phyloP scores from a whole-genome alignment of 2,888 invertebrate genomes.

The Sarcophaga carnaria region DNA sequence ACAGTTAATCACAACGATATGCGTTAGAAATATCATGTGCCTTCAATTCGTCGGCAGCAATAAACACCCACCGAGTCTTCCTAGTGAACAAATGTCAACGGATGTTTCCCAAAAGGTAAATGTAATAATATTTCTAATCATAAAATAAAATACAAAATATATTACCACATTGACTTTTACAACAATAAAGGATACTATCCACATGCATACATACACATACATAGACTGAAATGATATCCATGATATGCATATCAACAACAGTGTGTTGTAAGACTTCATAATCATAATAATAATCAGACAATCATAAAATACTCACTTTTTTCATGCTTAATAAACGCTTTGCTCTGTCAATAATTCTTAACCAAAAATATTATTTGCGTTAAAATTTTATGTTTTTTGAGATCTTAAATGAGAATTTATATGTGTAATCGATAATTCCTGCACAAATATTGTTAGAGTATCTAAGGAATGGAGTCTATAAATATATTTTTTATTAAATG shows the following conservation, averaged over 20 bases:
- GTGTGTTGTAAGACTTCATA: neutral
- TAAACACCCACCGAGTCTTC: no score
- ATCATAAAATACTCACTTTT: conserved; percentile 9
- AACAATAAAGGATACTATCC: neutral
- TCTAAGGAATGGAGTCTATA: neutral
- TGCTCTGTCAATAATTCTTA: neutral
- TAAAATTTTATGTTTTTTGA: neutral
- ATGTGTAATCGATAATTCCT: neutral
- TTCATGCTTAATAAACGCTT: neutral
- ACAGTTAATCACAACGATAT: conserved; percentile 77
- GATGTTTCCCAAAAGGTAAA: neutral
- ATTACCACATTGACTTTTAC: conserved; percentile 51
- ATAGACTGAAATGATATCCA: no score
- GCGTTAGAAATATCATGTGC: neutral
- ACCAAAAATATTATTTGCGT: neutral
- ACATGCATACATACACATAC: no score
- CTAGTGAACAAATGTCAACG: neutral
- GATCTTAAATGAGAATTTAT: conserved; percentile 1
- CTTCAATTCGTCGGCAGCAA: no score
- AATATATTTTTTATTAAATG: neutral
- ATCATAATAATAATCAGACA: conserved; percentile 52
- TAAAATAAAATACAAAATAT: conserved; percentile 33
- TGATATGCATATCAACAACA: neutral
- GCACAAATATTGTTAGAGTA: neutral
- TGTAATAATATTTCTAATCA: neutral